These are phyloP conservation scores for Ellobium chinense DNA, from an alignment of 2,888 invertebrate genomes.

Conservation along the genomic window DNA sequence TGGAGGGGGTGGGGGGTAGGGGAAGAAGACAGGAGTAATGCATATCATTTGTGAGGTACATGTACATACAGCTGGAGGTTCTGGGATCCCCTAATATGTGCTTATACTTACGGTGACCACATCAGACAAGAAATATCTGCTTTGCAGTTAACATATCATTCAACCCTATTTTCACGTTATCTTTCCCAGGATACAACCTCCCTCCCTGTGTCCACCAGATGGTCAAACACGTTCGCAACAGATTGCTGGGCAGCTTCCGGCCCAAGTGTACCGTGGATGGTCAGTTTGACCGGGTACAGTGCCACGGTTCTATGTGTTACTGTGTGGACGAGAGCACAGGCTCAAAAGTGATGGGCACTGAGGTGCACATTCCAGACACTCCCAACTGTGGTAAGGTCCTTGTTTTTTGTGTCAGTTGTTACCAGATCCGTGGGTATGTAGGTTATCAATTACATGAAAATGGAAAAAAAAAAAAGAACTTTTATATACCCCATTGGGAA, in stretches of 20 bases:
- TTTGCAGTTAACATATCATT: too few species aligned
- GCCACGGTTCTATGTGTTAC: conserved; percentile 65
- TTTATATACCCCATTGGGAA: too few species aligned
- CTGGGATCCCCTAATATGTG: too few species aligned
- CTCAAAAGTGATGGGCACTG: conserved; percentile 52
- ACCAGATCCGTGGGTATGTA: not conserved
- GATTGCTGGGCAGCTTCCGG: conserved; percentile 57
- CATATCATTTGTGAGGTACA: too few species aligned
- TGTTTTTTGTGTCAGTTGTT: not conserved
- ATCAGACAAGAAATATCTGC: too few species aligned
- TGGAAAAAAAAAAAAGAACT: too few species aligned
- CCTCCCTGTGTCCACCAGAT: conserved; percentile 63
- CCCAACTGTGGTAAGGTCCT: conserved; percentile 55
- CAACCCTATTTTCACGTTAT: not conserved
- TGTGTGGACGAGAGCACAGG: conserved; percentile 64
- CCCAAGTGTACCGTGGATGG: conserved; percentile 65
- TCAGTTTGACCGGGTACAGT: conserved; percentile 65
- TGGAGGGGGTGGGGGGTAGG: too few species aligned
- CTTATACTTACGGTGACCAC: too few species aligned
- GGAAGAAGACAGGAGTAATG: too few species aligned
- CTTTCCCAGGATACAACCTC: conserved; percentile 62
- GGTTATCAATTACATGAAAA: too few species aligned
- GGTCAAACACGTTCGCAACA: conserved; percentile 54
- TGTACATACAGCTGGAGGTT: too few species aligned
- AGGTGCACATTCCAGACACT: conserved; percentile 47